Percentiles rank a stretch among this genome's conserved stretches.
These are phyloP conservation scores for Sceloporus tristichus DNA, from an alignment of 2,113 vertebrate genomes.

Conservation along the genomic window DNA sequence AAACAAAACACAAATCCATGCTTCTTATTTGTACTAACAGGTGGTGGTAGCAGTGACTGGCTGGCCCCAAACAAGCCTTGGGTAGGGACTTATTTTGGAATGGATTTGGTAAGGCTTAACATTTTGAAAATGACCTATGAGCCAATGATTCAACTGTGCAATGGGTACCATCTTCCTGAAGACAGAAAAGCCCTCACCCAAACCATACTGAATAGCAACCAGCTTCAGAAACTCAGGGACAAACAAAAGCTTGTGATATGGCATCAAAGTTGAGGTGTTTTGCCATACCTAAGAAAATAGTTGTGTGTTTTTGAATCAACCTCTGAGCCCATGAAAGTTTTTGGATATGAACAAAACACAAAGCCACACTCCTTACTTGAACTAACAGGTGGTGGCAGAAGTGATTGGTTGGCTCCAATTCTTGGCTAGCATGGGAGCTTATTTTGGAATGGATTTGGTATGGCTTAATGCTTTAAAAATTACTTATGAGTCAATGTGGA, in stretches of 20 bases:
- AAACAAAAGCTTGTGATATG: no score
- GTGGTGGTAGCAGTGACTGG: background rate
- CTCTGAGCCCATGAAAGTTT: background rate
- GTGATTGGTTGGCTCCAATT: no score
- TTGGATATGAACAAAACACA: background rate
- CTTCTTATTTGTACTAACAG: background rate
- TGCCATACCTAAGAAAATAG: no score
- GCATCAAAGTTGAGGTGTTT: no score
- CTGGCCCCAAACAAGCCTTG: background rate
- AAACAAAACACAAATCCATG: background rate
- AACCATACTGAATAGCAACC: background rate
- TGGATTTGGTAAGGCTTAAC: constrained; percentile 7
- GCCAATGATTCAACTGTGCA: background rate
- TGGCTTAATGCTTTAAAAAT: background rate
- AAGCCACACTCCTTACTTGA: no score
- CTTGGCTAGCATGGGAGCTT: no score
- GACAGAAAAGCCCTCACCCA: background rate
- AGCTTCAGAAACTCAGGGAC: no score
- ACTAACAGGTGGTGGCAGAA: no score
- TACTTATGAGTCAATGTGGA: background rate
- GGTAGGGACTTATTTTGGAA: background rate
- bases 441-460: constrained; percentile 2
- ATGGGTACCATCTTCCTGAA: background rate
- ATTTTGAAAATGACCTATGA: constrained; percentile 19
- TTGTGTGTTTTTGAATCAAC: background rate